Base-by-base conservation (phyloP, 2,113 vertebrate species). In the Dasyornis broadbenti region DNA sequence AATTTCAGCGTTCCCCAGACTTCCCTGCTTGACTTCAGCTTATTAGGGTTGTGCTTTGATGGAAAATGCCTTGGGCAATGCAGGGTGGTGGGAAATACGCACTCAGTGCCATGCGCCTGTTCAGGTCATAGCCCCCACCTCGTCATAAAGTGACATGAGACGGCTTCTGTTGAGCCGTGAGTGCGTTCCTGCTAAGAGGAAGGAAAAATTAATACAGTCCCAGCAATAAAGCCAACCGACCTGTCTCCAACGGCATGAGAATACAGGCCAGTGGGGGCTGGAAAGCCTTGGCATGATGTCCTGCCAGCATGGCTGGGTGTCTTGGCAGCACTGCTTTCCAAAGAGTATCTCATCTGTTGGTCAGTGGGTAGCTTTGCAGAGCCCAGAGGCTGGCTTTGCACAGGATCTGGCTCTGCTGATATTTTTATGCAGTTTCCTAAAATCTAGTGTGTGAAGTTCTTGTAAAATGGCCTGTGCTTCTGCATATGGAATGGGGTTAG, bases 31-130 rank as follows among this genome's bases (percentile, higher is more conserved):
- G 53, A 3, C 52, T 59, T 59, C 53, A 12, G 44, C 47, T 54
- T 3, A 0, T 28, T 35, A 8, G 40, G 1, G 2, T 6, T 35
- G 50, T 3, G 26, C 31, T 69, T 52, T 8, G 53, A 4, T 17
- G 53, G 33, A 6, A 21, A 22, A 54, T 4, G 35, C 15, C 57
- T 45, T 8, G 49, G 63, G 39, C 68, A 42, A 20, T 0, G 4
- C 6, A 1, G 30, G 10, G 24, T 45, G 40, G 21, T 7, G 49
- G 52, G 84, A 49, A 89, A 45, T 9, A 15, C 0, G 2, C 0
- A 1, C 5, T 42, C n/a, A 3, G 60, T 39, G 39, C 60, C 22
- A 3, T 14, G 71, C 2, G 24, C 44, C 21, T 69, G 21, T 49
- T 73, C n/a, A 73, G 49, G 49, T n/a, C 44, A 4, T 11, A 21